Percentiles rank a stretch among this genome's conserved stretches.
Conservation (phyloP, 2,797 vertebrate species). For the Pseudocheirus occidentalis region DNA sequence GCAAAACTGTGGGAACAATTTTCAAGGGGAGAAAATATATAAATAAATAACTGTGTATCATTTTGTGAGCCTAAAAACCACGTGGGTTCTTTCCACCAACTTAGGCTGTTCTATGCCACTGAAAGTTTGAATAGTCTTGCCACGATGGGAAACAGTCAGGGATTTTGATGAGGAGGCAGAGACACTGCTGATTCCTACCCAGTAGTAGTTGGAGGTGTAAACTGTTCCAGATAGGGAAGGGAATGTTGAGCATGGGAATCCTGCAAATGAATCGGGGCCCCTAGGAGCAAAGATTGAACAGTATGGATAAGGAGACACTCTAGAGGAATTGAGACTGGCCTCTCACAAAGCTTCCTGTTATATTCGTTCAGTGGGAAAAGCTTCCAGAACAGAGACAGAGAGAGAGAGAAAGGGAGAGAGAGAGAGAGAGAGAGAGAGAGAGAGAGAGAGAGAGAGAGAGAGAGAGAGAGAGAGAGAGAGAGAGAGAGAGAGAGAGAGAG, state of each 20-base stretch:
- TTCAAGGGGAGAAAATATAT: not conserved
- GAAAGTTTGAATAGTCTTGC: not conserved
- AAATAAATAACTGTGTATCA: not conserved
- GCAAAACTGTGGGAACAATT: not conserved
- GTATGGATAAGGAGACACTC: not conserved
- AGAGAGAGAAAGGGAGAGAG: not conserved
- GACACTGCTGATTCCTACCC: not conserved
- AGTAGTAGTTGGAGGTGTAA: not conserved
- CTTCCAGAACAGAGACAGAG: not conserved
- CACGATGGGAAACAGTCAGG: not conserved
- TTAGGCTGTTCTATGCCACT: not conserved
- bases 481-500: fast-evolving
- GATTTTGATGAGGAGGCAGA: not conserved
- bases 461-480: not conserved
- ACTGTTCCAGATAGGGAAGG: not conserved
- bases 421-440: fast-evolving
- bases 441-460: not conserved
- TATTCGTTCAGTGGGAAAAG: not conserved
- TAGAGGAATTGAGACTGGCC: not conserved
- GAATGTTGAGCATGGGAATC: too few relatives aligned
- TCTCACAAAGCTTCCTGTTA: not conserved
- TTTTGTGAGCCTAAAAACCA: not conserved
- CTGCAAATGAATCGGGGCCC: not conserved
- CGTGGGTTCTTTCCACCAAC: not conserved
- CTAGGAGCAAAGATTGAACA: not conserved